Base-by-base conservation (phyloP, 2,888 invertebrate genomes). In the Erpobdella octoculata region DNA sequence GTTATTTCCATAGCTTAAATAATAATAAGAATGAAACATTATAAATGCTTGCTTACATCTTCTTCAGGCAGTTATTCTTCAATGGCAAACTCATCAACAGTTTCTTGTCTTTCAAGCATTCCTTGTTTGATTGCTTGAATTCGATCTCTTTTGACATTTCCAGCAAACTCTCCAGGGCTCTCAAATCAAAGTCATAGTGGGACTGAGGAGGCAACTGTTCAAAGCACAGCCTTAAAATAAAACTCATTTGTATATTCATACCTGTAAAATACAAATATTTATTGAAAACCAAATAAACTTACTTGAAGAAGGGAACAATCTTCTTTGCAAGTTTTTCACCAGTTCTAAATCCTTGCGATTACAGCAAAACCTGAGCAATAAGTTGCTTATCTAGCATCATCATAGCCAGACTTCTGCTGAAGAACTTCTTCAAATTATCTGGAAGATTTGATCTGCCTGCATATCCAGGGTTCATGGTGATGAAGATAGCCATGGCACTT, bases 391-490 rank as follows among this genome's bases (percentile, higher is more conserved):
- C 96, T 0, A 98, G 98, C 65, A 93, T 92, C 0, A 96, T 99
- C 98, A 99, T 99, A 72, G 98, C 98, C 78, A 99, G 85, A 9
- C 93, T 94, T 76, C 98, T n/a, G n/a, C 98, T 88, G 90, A 99
- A 99, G 73, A 99, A 87, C 84, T 98, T 97, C 87, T 99, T 99
- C 84, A 99, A 87, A 84, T 99, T 99, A 81, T 99, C 98, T 0
- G 98, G 98, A 76, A 99, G 85, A 85, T 99, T 98, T 73, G 97
- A 97, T 75, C 98, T 89, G 31, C 98, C 98, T 58, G 98, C 98
- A 84, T 99, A 98, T 35, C 97, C 98, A 36, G 98, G 98, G 87
- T 99, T 99, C 98, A 98, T 99, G 0, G 98, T 99, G 77, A 99
- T 97, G 86, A 99, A 99, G 79, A 98, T 96, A 1, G 98, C 98